Conservation (phyloP, 2,797 vertebrate genomes). For the Garrulus glandarius region DNA sequence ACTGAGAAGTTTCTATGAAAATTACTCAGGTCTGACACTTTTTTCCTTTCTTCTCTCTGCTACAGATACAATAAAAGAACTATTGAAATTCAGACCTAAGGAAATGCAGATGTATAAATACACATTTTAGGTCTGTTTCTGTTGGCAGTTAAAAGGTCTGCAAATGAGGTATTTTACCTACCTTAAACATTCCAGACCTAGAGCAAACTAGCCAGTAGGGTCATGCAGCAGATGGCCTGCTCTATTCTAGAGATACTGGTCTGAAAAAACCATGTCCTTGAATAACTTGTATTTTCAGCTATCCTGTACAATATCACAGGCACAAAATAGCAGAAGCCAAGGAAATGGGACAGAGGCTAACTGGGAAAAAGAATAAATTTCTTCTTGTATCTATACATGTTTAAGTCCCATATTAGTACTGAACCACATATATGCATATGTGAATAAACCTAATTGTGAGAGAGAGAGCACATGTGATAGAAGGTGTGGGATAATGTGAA, state of each 20-base stretch:
- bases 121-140: not conserved
- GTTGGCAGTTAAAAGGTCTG: not conserved
- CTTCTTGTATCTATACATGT: not conserved
- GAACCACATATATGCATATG: rapidly evolving
- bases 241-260: not conserved
- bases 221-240: not conserved
- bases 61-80: not conserved
- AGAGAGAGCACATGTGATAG: not conserved
- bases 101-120: not conserved
- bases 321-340: not conserved
- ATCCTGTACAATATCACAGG: not conserved
- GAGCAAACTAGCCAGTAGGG: not conserved
- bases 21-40: not conserved
- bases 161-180: not conserved
- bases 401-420: not conserved
- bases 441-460: not conserved
- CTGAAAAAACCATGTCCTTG: not conserved
- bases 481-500: not conserved
- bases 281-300: not conserved
- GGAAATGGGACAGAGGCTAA: not conserved
- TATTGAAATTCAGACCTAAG: not conserved
- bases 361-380: not conserved
- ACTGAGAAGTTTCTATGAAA: not conserved
- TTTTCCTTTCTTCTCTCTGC: not conserved
- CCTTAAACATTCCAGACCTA: not conserved